Evolutionary conservation across 2,888 invertebrate genomes (phyloP), one percentile per base, ranked within the genome.

Genomic region (Iselma pallidipennis): DNA sequence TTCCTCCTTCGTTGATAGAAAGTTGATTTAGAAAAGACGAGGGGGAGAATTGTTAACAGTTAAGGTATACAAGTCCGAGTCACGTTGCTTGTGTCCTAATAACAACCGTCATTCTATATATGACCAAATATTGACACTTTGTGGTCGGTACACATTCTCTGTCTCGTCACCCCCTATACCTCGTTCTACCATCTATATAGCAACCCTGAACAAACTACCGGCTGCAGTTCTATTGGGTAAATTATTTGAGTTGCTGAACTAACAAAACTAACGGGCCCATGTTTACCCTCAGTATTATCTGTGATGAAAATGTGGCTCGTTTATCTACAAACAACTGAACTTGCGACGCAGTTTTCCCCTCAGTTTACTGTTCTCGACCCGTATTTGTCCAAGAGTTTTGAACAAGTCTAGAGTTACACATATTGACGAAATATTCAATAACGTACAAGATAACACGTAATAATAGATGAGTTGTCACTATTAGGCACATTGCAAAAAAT

Each of bases 191-290:
- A 51, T 55, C 61, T 51, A 45, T 57, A 63, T 61, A 70, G 61
- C 72, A 74, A 72, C 76, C 77, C 76, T 74, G 78, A 75, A 74
- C 77, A 80, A 80, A 80, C 79, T 77, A 76, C 75, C 75, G 75
- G 74, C 76, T 78, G 78, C 78, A 78, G 78, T 78, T 77, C 80
- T 79, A 79, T 78, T 75, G 80, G 79, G 80, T 80, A 81, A 81
- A 81, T 81, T 81, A 81, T 81, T 82, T 81, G 81, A 82, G 81
- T 81, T 82, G 78, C 80, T 81, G 77, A 81, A 81, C 81, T 81
- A 81, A 81, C 80, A 81, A 79, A 81, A 80, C 80, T 80, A 81
- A 81, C 81, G 78, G 79, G 71, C 77, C 73, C 69, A 67, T 81
- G 78, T 81, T 81, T 81, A 75, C 79, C 69, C 73, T 75, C 74